Evolutionary conservation across 2,888 invertebrate species (phyloP), one percentile per base, ranked within the genome.

Genomic region (Andrena praecox): DNA sequence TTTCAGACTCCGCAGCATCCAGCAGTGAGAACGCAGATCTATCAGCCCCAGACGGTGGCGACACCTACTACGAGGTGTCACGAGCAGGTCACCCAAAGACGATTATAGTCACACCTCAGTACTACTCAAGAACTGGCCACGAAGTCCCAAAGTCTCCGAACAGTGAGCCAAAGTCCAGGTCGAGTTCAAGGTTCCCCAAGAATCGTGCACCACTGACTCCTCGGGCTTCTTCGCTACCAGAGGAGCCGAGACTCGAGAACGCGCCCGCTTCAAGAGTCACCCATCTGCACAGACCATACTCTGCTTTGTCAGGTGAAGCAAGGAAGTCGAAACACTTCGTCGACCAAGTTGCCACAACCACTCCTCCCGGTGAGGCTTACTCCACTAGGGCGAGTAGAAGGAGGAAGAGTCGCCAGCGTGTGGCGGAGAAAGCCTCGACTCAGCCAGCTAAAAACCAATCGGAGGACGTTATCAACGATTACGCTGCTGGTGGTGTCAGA

Each of bases 61-160:
- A 50, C 6, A 8, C 56, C 0, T 81, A 71, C 20, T 63, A 82
- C 59, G 77, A 83, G n/a, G 69, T 77, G 2, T 52, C 81, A 20
- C 52, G 60, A 7, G 24, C 8, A 1, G n/a, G 5, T 0, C 31
- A 56, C 12, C 8, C 62, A 0, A 82, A 63, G 12, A 77, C 42
- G 16, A 16, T 29, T 5, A 4, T 50, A 33, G 27, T 16, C 10
- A 35, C 52, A 1, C 31, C 66, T 0, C 71, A 59, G 5, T 60
- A 68, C 10, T 48, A 63, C 1, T 4, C 50, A 6, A 68, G 16
- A 10, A 3, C 42, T 0, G 10, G 8, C 0, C 59, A 56, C 33
- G 48, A 52, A 0, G 10, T 1, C 5, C 12, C 2, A 0, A 59
- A 56, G 48, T n/a, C 33, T 0, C 7, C 7, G 1, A 16, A 62